Base-by-base conservation (phyloP, 2,113 vertebrate genomes). In the Proteles cristata region DNA sequence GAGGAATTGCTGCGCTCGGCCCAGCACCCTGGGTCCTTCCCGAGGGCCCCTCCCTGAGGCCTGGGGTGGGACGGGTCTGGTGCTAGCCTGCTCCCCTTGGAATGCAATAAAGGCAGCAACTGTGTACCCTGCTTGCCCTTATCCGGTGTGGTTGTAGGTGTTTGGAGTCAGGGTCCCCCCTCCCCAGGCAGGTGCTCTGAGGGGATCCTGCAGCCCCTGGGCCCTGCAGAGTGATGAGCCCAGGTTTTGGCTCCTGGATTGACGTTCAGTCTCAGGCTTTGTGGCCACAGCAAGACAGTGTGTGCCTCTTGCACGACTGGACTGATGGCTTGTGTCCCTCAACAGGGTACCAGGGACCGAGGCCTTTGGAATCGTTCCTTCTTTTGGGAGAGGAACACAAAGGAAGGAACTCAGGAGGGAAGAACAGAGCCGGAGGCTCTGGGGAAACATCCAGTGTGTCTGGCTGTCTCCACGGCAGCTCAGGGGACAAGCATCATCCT, bases 81-180 rank as follows among this genome's bases (percentile, higher is more conserved):
- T 68, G 88, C 92, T 90, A 63, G 96, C 71, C 71, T 48, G 45
- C 21, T 88, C 26, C 84, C 91, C 66, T 53, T 94, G 94, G 93
- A 97, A 84, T 71, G 74, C 95, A 98, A 96, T 97, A 96, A 98
- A 97, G 50, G 87, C 86, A 94, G 96, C 93, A 43, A n/a, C 82
- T 71, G 21, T 93, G 91, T 85, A 15, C 61, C 63, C 74, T 55
- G 71, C 84, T 89, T 19, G 23, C 73, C 87, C 43, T 83, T 66
- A 4, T 86, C 88, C 71, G 89, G 12, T 94, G 85, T 93, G 85
- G 88, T 83, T 55, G n/a, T 74, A 71, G 76, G 71, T 55, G 1
- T 61, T 0, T 1, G 33, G 71, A 21, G 43, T 82, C 85, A 45
- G 55, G 77, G 80, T 6, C 35, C 74, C 66, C 4, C 33, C 19